phyloP scores from a whole-genome alignment of 2,888 invertebrate genomes.

The Himalopsyche anomala region DNA sequence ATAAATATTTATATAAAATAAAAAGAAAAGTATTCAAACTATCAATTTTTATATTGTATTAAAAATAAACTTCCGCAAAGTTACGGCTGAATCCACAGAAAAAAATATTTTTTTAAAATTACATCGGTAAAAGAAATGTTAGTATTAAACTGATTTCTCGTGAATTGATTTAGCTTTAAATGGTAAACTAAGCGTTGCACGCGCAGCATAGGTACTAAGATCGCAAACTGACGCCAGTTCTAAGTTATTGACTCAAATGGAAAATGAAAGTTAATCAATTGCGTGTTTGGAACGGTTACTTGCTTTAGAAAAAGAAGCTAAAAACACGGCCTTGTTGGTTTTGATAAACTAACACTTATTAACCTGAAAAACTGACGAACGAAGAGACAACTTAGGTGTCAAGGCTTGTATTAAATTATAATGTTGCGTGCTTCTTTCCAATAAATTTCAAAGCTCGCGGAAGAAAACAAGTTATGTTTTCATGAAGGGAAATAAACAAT shows the following conservation, averaged over 20 bases:
- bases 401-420: background rate
- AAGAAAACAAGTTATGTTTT: background rate
- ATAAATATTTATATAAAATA: no score
- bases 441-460: background rate
- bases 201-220: background rate
- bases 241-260: slow-evolving; percentile 44
- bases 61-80: no score
- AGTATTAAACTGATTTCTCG: no score
- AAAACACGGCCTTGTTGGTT: slow-evolving; percentile 26
- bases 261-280: slow-evolving; percentile 50
- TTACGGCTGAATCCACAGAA: no score
- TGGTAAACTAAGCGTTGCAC: background rate
- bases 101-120: no score
- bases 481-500: background rate
- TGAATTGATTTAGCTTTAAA: background rate
- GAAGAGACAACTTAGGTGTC: slow-evolving; percentile 8
- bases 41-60: no score
- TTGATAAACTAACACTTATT: slow-evolving; percentile 3
- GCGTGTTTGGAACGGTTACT: slow-evolving; percentile 18
- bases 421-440: background rate
- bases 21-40: no score
- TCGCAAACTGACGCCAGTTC: background rate
- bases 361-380: background rate
- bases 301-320: slow-evolving; percentile 2
- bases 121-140: no score